phyloP scores from a whole-genome alignment of 2,888 invertebrate species.

The Lochmaea crataegi region DNA sequence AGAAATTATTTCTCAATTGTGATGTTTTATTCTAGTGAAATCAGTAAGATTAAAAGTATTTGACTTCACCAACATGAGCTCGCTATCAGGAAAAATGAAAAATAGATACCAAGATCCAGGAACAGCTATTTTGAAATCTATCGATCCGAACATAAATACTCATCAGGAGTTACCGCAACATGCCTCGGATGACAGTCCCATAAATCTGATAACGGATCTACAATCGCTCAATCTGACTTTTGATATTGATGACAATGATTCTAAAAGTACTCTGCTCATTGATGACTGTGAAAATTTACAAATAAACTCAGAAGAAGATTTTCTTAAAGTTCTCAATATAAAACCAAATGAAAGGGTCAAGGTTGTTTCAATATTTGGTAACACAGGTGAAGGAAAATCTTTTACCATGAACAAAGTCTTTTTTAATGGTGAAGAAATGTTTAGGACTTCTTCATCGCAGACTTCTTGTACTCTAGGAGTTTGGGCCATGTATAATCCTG shows the following conservation, averaged over 20 bases:
- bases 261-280: conserved; percentile 69
- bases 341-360: conserved; percentile 72
- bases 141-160: conserved; percentile 54
- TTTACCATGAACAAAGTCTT: conserved; percentile 79
- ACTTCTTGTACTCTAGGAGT: conserved; percentile 81
- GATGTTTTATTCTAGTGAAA: conserved; percentile 36
- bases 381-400: conserved; percentile 87
- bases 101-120: conserved; percentile 36
- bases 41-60: conserved; percentile 38
- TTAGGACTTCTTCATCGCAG: conserved; percentile 75
- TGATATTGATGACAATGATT: conserved; percentile 47
- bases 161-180: conserved; percentile 22
- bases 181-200: conserved; percentile 22
- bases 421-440: conserved; percentile 73
- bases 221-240: conserved; percentile 49
- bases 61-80: conserved; percentile 42
- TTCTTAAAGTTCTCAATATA: conserved; percentile 67
- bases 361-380: conserved; percentile 86
- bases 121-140: conserved; percentile 57
- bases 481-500: conserved; percentile 79
- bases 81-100: conserved; percentile 44
- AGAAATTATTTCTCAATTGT: not conserved
- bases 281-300: conserved; percentile 73
- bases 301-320: conserved; percentile 69
- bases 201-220: conserved; percentile 30